Evolutionary conservation across 1,140 invertebrate genomes (phyloP), one percentile per base, ranked within the genome.

Genomic region (Drosophila pectinifera): DNA sequence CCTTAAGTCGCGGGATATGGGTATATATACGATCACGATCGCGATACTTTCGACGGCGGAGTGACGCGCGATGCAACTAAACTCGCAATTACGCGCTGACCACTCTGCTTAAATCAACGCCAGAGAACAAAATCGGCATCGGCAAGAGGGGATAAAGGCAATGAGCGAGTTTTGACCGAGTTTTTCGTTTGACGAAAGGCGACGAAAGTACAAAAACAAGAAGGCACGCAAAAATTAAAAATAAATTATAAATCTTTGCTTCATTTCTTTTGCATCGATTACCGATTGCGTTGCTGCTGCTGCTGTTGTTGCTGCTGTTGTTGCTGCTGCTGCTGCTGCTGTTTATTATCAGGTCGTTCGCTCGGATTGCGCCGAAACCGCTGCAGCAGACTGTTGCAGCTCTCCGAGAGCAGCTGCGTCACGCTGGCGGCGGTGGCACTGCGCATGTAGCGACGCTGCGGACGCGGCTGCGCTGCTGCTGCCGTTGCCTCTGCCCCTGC

Each of bases 301-400:
- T 81, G 68, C 5, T 84, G 80, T 13, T 79, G 77, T 31, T 82
- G 80, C 34, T 83, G 73, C 1, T 82, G 64, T 5, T 78, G 77
- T 3, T 78, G 78, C 20, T 84, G 75, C 10, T 78, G 69, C 6
- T 80, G 78, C 16, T 73, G 70, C 20, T 76, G 79, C 22, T 72
- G 69, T 73, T 85, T 88, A 74, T 90, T 92, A 80, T 92, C 91
- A 82, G 91, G 91, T 90, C 88, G 82, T 91, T 94, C 94, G 38
- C 94, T 96, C 11, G 95, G 96, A 31, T 96, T 96, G 31, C 96
- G 94, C 34, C 95, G 95, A 73, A 97, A 93, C 46, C 96, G 93
- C 78, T 97, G 96, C 57, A 97, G 93, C 26, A 97, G 94, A 92
- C 94, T 97, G 69, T 96, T 96, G 92, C 96, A 97, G 63, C 96